phyloP scores from a whole-genome alignment of 35 echinoderm and acorn worm genomes.

The Apostichopus japonicus region DNA sequence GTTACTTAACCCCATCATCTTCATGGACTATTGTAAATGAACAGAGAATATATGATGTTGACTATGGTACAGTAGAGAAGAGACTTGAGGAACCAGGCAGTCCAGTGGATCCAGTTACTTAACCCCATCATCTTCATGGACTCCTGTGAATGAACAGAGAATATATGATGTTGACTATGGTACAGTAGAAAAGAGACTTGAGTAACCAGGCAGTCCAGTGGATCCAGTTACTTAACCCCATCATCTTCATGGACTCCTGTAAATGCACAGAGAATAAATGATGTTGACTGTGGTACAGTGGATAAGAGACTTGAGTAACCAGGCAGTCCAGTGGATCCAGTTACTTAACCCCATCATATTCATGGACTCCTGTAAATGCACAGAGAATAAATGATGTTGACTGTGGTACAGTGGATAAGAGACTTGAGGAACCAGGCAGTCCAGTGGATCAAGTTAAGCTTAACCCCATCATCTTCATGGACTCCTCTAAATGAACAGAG shows the following conservation, averaged over 20 bases:
- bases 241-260: conserved; percentile 99
- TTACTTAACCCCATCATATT: conserved; percentile 98
- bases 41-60: neutral
- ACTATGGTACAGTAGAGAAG: conserved; percentile 80
- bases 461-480: conserved; percentile 98
- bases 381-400: conserved; percentile 10
- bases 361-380: conserved; percentile 81
- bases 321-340: conserved; percentile 97
- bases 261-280: conserved; percentile 65
- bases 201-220: conserved; percentile 98
- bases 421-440: conserved; percentile 92
- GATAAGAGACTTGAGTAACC: conserved; percentile 85
- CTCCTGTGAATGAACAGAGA: conserved; percentile 54
- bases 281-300: conserved; percentile 74
- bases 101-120: conserved; percentile 95
- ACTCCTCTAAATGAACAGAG: conserved; percentile 63
- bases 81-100: conserved; percentile 91
- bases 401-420: conserved; percentile 77
- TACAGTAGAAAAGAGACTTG: conserved; percentile 76
- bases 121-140: conserved; percentile 99
- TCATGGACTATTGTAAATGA: conserved; percentile 85
- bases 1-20: conserved; percentile 97
- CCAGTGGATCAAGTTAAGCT: conserved; percentile 97
- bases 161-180: conserved; percentile 59
- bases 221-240: conserved; percentile 96